A percentile compares a stretch with the other conserved stretches of the same genome.
Conservation (phyloP, 2,888 invertebrate species). For the Drosophila testacea region DNA sequence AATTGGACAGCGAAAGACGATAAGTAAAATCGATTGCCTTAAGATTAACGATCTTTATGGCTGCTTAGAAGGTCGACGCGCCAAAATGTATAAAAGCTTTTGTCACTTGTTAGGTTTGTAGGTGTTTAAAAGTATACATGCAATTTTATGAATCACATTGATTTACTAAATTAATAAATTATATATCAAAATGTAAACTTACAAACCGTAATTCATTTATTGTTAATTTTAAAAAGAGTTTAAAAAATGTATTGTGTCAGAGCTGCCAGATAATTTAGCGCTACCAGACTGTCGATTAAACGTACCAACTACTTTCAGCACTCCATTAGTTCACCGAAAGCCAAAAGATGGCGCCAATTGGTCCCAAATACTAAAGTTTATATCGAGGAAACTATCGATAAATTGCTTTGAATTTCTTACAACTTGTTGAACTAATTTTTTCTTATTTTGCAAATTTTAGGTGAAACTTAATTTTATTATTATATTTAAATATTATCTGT, state of each 20-base stretch:
- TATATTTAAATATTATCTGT: not conserved
- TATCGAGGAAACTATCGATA: not conserved
- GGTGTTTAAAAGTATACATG: conserved; percentile 8
- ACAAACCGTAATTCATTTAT: no score
- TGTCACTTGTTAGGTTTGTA: conserved; percentile 82
- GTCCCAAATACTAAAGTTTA: not conserved
- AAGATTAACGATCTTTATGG: conserved; percentile 89
- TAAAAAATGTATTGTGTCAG: no score
- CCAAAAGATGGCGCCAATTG: conserved; percentile 12
- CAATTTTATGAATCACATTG: conserved; percentile 77
- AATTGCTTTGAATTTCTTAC: not conserved
- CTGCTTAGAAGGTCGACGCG: conserved; percentile 85
- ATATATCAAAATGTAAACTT: conserved; percentile 1
- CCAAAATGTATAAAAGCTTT: conserved; percentile 83
- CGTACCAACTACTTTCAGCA: not conserved
- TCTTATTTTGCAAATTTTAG: not conserved
- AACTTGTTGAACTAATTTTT: not conserved
- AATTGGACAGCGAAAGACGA: conserved; percentile 88
- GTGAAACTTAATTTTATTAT: not conserved
- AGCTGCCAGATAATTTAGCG: not conserved
- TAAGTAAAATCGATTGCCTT: conserved; percentile 89
- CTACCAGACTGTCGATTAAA: conserved; percentile 6
- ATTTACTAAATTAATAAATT: conserved; percentile 65
- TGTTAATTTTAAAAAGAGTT: no score
- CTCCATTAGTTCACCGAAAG: not conserved